Conservation (phyloP, 2,113 vertebrate genomes). For the Periophthalmus modestus region DNA sequence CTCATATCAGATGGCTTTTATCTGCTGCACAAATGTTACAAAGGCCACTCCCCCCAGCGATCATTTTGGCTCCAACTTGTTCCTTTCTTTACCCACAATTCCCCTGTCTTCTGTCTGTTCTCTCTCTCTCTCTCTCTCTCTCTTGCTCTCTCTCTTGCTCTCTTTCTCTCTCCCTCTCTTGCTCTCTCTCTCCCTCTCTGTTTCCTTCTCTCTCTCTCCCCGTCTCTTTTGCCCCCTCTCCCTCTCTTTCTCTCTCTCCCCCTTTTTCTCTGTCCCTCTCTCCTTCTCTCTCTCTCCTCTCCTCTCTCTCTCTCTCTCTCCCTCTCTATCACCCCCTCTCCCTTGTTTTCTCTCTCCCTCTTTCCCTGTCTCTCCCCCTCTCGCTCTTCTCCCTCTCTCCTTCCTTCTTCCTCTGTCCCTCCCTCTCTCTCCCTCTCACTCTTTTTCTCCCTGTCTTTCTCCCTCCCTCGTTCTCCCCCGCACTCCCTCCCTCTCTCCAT, state of each 20-base stretch:
- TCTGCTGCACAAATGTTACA: conserved; percentile 77
- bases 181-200: background rate
- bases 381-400: background rate
- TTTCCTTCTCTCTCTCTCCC: conserved; percentile 16
- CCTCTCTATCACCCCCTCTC: too few species aligned
- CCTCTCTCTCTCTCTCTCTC: too few species aligned
- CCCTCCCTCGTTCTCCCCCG: too few species aligned
- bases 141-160: conserved; percentile 1
- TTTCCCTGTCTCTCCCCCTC: background rate
- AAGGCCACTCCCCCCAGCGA: conserved; percentile 69
- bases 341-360: too few species aligned
- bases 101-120: background rate
- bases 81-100: background rate
- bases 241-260: too few species aligned
- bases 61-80: conserved; percentile 57
- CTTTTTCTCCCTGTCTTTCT: too few species aligned
- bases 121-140: conserved; percentile 20
- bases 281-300: too few species aligned
- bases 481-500: too few species aligned
- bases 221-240: background rate
- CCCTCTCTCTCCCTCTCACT: background rate
- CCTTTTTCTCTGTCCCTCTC: too few species aligned
- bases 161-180: conserved; percentile 1
- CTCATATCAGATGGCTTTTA: conserved; percentile 75
- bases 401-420: too few species aligned